phyloP scores from a whole-genome alignment of 2,888 invertebrate genomes.

The Diarsia rubi region DNA sequence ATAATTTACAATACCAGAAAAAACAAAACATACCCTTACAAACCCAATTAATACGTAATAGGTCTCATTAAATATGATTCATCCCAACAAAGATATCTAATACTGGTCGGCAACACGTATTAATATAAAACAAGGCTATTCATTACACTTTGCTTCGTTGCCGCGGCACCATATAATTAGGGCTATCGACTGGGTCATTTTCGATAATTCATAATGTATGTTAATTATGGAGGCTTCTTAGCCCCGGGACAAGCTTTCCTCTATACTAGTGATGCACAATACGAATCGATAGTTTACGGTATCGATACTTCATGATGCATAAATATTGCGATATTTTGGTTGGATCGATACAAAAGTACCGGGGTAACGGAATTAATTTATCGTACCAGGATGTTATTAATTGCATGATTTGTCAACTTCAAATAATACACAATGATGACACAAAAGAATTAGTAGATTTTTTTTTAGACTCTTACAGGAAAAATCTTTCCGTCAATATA shows the following conservation, averaged over 20 bases:
- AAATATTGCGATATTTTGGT: background rate
- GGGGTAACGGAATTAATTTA: background rate
- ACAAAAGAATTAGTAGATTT: background rate
- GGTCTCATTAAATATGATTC: slow-evolving; percentile 81
- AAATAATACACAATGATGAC: background rate
- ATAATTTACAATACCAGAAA: slow-evolving; percentile 48
- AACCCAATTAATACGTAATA: slow-evolving; percentile 84
- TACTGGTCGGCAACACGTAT: slow-evolving; percentile 83
- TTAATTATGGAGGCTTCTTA: slow-evolving; percentile 86
- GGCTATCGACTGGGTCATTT: slow-evolving; percentile 86
- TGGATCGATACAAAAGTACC: background rate
- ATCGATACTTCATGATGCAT: background rate
- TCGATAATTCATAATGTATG: slow-evolving; percentile 90
- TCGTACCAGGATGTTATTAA: background rate
- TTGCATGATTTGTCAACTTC: background rate
- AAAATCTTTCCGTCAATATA: too few relatives aligned
- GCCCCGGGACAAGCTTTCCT: slow-evolving; percentile 80
- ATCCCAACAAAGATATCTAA: slow-evolving; percentile 84
- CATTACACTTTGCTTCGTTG: slow-evolving; percentile 80
- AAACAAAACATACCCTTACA: slow-evolving; percentile 64
- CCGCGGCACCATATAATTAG: slow-evolving; percentile 86
- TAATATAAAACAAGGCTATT: slow-evolving; percentile 87
- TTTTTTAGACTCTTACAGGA: background rate
- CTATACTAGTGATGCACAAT: slow-evolving; percentile 17
- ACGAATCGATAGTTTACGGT: background rate